Conservation (phyloP, 2,888 invertebrate genomes). For the Cantharis nigra region DNA sequence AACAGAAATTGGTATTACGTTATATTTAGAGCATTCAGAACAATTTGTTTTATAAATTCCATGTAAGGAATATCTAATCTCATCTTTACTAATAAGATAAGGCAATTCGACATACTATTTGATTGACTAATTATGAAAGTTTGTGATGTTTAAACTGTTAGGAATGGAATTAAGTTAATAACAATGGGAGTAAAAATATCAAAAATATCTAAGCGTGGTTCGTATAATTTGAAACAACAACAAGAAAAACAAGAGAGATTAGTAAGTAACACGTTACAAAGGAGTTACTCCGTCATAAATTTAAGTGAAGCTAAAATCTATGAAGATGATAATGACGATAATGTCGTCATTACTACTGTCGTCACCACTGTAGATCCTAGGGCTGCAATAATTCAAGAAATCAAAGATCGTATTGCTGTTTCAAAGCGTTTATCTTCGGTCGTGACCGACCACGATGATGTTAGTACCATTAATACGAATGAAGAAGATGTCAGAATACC, state of each 20-base stretch:
- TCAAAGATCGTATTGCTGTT: too few species aligned
- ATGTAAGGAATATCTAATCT: not conserved
- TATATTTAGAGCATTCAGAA: not conserved
- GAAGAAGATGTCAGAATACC: not conserved
- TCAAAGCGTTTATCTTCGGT: too few species aligned
- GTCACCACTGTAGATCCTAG: too few species aligned
- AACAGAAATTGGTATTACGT: not conserved
- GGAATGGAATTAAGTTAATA: not conserved
- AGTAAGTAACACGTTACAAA: not conserved
- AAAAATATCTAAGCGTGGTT: constrained; percentile 23
- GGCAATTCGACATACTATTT: not conserved
- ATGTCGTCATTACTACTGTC: not conserved
- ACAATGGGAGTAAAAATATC: constrained; percentile 12
- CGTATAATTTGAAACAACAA: constrained; percentile 10
- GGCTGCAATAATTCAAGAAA: too few species aligned
- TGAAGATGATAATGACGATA: not conserved
- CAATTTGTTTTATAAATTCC: not conserved
- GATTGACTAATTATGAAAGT: not conserved
- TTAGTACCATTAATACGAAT: too few species aligned
- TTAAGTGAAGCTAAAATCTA: not conserved
- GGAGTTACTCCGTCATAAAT: not conserved
- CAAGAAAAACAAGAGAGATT: not conserved
- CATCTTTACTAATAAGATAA: not conserved
- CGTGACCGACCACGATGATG: too few species aligned
- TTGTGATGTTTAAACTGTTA: not conserved